These are phyloP conservation scores for Octodon degus DNA, from an alignment of 2,113 vertebrate genomes.

Conservation along the genomic window DNA sequence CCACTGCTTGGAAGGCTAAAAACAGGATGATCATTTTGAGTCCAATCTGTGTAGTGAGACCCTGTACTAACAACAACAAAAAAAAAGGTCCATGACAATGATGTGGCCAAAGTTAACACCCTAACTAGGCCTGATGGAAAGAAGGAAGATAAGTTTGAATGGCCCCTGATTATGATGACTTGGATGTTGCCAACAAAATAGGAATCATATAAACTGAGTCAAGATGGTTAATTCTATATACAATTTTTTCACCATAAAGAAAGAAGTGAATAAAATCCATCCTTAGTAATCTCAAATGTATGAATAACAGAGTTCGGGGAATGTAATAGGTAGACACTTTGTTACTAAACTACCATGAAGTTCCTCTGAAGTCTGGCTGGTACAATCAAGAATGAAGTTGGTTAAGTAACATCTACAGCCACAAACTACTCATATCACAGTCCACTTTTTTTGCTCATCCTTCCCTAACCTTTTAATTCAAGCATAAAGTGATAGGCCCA, in stretches of 20 bases:
- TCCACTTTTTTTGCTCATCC: neutral
- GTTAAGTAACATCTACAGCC: neutral
- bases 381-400: neutral
- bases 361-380: neutral
- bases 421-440: conserved; percentile 18
- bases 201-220: neutral
- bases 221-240: neutral
- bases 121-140: neutral
- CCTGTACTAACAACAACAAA: too few species aligned
- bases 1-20: too few species aligned
- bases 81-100: neutral
- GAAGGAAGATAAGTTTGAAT: neutral
- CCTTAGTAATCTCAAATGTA: conserved; percentile 22
- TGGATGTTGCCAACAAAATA: neutral
- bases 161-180: neutral
- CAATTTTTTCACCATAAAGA: neutral
- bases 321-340: neutral
- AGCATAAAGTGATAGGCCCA: neutral
- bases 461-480: conserved; percentile 34
- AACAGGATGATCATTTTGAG: too few species aligned
- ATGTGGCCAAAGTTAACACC: neutral
- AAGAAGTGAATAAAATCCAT: conserved; percentile 29
- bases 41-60: too few species aligned
- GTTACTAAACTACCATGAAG: neutral
- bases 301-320: neutral